phyloP scores from a whole-genome alignment of 2,888 invertebrate species.

The Epinotia brunnichana region DNA sequence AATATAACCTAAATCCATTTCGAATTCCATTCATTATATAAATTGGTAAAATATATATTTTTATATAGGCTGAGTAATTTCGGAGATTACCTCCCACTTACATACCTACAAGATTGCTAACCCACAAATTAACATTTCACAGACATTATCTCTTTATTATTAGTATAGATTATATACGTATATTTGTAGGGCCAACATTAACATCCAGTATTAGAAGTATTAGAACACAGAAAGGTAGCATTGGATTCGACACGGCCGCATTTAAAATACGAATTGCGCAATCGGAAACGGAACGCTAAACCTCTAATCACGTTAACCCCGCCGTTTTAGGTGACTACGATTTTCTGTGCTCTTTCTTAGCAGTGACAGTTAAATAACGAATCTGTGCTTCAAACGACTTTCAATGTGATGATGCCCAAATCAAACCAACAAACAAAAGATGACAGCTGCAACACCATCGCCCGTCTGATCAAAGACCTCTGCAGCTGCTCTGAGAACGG shows the following conservation, averaged over 20 bases:
- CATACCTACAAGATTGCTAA: no score
- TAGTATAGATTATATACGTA: not conserved
- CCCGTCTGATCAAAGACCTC: slow-evolving; percentile 76
- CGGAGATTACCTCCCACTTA: no score
- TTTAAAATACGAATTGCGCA: slow-evolving; percentile 56
- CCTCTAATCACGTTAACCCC: slow-evolving; percentile 59
- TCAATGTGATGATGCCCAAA: slow-evolving; percentile 68
- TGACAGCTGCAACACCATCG: slow-evolving; percentile 77
- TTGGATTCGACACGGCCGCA: slow-evolving; percentile 53
- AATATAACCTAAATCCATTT: no score
- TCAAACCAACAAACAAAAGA: slow-evolving; percentile 57
- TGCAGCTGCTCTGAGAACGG: slow-evolving; percentile 81
- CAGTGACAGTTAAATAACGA: slow-evolving; percentile 76
- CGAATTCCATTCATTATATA: no score
- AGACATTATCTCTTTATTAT: no score
- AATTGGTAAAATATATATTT: no score
- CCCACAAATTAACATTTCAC: no score
- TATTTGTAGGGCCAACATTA: not conserved
- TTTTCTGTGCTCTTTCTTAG: slow-evolving; percentile 73
- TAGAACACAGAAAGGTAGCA: slow-evolving; percentile 44
- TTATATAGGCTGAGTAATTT: no score
- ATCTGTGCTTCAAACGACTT: slow-evolving; percentile 46
- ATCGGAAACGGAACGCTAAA: slow-evolving; percentile 49
- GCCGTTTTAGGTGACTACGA: slow-evolving; percentile 52
- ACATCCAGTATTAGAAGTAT: slow-evolving; percentile 37